These are phyloP conservation scores for Lepus townsendii DNA, from an alignment of 2,797 vertebrate species.

Conservation along the genomic window DNA sequence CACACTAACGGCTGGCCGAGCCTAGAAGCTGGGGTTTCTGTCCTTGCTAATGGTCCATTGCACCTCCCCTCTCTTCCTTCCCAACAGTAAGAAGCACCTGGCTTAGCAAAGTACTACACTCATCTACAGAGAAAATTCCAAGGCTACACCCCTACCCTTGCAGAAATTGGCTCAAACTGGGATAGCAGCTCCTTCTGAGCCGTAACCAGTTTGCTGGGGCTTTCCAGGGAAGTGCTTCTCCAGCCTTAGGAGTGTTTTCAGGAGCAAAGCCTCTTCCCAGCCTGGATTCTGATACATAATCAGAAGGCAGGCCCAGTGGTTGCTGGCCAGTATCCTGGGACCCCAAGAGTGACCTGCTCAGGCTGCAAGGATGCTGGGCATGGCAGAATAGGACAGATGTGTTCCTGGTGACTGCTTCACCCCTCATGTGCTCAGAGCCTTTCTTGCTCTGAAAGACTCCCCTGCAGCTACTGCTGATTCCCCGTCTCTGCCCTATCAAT, in stretches of 20 bases:
- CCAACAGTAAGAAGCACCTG: background rate
- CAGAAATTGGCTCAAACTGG: background rate
- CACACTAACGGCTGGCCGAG: background rate
- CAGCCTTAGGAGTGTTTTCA: background rate
- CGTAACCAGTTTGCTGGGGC: background rate
- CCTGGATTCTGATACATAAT: background rate
- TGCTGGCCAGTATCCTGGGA: background rate
- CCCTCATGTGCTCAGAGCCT: background rate
- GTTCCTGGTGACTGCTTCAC: background rate
- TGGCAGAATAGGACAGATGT: background rate
- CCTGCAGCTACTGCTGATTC: background rate
- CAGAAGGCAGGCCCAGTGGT: background rate
- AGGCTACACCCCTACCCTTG: background rate
- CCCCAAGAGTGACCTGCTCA: background rate
- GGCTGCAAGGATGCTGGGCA: background rate
- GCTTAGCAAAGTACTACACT: background rate
- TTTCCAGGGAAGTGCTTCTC: background rate
- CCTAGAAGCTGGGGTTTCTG: background rate
- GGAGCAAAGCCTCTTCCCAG: background rate
- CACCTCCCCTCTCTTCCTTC: background rate
- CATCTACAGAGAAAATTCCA: background rate
- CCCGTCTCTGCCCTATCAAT: background rate
- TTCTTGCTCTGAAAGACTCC: constrained; percentile 4
- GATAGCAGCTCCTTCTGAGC: background rate
- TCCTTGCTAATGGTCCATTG: background rate